Evolutionary conservation across 2,797 vertebrate genomes (phyloP).

Genomic region (Linurgus olivaceus): DNA sequence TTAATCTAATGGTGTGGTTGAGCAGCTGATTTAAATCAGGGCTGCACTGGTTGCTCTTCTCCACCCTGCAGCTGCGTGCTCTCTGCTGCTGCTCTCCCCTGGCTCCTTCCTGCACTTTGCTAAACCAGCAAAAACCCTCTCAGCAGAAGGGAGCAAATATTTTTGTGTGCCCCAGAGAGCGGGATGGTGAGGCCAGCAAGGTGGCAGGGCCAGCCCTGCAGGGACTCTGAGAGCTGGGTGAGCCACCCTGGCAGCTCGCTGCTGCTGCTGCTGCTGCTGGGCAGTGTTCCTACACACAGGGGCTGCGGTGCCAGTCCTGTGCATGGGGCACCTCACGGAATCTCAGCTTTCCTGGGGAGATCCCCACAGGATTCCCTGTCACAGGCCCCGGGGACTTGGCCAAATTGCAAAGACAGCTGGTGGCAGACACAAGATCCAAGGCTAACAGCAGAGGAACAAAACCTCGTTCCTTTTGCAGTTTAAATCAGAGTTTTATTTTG

Average conservation of each 20-base stretch:
- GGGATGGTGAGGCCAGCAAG: not conserved
- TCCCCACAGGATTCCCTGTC: not conserved
- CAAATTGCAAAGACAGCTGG: not conserved
- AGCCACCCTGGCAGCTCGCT: not conserved
- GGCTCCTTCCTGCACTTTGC: not conserved
- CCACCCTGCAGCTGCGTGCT: conserved; percentile 24
- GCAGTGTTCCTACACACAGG: not conserved
- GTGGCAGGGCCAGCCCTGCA: not conserved
- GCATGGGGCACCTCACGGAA: fast-evolving
- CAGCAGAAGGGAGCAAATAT: not conserved
- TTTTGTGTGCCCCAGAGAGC: not conserved
- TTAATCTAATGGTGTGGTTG: conserved; percentile 57
- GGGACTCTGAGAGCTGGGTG: not conserved
- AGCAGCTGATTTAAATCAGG: conserved; percentile 45
- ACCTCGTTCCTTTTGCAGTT: not conserved
- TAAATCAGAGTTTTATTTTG: not conserved
- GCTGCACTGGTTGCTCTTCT: conserved; percentile 15
- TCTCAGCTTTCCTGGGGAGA: not conserved
- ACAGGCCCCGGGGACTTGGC: not conserved
- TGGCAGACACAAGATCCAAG: not conserved
- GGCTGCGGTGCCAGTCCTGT: not conserved
- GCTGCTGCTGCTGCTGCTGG: not conserved
- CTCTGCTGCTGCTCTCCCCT: not conserved
- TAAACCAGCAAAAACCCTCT: not conserved
- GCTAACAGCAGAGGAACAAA: not conserved